These are phyloP conservation scores for Cyanoramphus novaezelandiae DNA, from an alignment of 2,113 vertebrate genomes.

Conservation along the genomic window DNA sequence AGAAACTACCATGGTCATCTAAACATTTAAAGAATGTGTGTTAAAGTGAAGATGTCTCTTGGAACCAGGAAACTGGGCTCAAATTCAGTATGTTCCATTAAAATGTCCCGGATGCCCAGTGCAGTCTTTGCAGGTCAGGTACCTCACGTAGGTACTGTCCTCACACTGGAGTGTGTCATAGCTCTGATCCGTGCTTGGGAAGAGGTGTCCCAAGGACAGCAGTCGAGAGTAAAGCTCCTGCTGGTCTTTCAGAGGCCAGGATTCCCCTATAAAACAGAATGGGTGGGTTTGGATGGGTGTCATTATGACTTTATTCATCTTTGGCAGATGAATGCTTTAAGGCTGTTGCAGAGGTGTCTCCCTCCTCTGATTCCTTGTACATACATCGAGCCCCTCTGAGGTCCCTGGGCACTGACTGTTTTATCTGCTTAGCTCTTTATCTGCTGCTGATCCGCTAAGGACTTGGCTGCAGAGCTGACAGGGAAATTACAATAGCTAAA, in stretches of 20 bases:
- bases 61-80: not conserved
- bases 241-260: not conserved
- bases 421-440: conserved; percentile 46
- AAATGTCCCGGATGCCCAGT: not conserved
- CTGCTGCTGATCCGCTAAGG: not conserved
- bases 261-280: not conserved
- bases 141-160: not conserved
- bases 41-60: not conserved
- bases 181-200: not conserved
- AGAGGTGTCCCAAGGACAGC: not conserved
- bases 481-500: not conserved
- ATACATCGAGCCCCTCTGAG: not conserved
- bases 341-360: not conserved
- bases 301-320: not conserved
- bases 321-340: not conserved
- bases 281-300: not conserved
- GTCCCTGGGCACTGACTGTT: not conserved
- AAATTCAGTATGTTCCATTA: not conserved
- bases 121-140: not conserved
- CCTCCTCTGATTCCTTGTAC: not conserved
- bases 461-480: not conserved
- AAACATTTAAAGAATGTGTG: not conserved
- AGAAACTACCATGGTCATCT: not conserved
- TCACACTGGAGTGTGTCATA: not conserved
- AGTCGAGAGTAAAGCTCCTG: accelerated